Evolutionary conservation across 2,113 vertebrate genomes (phyloP).

Genomic region (Pholis gunnellus): DNA sequence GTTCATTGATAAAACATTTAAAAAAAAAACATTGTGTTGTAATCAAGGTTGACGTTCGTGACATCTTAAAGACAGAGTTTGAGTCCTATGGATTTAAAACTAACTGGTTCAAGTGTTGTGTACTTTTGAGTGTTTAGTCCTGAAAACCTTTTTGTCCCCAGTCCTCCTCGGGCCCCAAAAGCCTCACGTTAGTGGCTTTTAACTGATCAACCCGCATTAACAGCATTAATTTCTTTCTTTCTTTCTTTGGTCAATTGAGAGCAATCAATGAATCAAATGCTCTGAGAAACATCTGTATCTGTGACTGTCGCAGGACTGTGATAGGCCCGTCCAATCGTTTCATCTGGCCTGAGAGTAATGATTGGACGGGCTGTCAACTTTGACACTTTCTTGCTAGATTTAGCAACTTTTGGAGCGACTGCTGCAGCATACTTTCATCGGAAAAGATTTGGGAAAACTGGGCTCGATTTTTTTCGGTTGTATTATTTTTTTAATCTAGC

Average conservation of each 20-base stretch:
- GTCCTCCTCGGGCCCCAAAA: neutral
- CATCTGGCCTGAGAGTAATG: too few relatives aligned
- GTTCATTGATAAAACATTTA: conserved; percentile 57
- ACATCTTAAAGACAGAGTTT: conserved; percentile 14
- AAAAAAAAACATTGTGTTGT: neutral
- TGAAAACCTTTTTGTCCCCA: neutral
- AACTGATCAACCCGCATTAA: neutral
- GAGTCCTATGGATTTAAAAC: neutral
- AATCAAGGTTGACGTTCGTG: conserved; percentile 25
- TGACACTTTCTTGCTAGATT: neutral
- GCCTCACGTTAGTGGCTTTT: neutral
- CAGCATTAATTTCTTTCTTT: too few relatives aligned
- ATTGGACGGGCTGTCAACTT: neutral
- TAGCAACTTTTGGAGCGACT: too few relatives aligned
- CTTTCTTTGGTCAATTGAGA: neutral
- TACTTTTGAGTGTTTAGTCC: neutral
- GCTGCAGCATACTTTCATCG: too few relatives aligned
- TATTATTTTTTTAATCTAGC: too few relatives aligned
- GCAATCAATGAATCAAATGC: neutral
- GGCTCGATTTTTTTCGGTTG: too few relatives aligned
- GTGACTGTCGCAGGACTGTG: too few relatives aligned
- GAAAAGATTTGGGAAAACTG: too few relatives aligned
- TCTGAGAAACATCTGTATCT: too few relatives aligned
- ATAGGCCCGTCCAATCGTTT: too few relatives aligned
- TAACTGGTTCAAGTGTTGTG: neutral